Conservation (phyloP, 2,113 vertebrate genomes). For the Eptesicus fuscus region DNA sequence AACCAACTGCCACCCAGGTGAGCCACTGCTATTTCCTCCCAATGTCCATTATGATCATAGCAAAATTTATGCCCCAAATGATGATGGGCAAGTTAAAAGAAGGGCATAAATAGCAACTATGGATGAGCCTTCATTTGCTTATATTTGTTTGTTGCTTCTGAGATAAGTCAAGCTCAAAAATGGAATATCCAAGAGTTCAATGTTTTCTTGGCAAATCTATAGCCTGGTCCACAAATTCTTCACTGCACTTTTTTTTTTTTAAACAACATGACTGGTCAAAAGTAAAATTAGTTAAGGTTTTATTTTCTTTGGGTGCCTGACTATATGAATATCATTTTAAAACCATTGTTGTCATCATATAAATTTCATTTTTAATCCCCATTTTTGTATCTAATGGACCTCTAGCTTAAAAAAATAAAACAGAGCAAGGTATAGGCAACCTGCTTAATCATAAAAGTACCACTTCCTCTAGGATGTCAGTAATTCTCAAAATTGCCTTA, state of each 20-base stretch:
- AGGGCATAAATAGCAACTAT: background rate
- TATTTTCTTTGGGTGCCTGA: background rate
- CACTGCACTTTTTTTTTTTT: constrained; percentile 42
- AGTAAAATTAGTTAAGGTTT: background rate
- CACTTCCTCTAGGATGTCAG: constrained; percentile 81
- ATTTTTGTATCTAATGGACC: constrained; percentile 40
- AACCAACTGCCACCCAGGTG: background rate
- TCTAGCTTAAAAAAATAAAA: constrained; percentile 43
- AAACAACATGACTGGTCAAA: constrained; percentile 52
- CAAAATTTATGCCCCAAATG: background rate
- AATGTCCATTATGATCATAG: background rate
- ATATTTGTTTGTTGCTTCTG: background rate
- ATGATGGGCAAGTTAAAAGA: background rate
- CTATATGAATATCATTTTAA: constrained; percentile 57
- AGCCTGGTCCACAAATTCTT: constrained; percentile 40
- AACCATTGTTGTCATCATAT: background rate
- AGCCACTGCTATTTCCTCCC: background rate
- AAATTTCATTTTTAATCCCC: constrained; percentile 64
- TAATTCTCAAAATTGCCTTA: constrained; percentile 83
- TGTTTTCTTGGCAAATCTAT: constrained; percentile 37
- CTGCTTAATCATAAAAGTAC: constrained; percentile 78
- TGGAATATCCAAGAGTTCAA: background rate
- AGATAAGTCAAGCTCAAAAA: constrained; percentile 32
- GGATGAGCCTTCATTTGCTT: background rate
- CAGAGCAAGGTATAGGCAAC: constrained; percentile 75